Conservation (phyloP, 2,113 vertebrate species). For the Nettapus auritus region DNA sequence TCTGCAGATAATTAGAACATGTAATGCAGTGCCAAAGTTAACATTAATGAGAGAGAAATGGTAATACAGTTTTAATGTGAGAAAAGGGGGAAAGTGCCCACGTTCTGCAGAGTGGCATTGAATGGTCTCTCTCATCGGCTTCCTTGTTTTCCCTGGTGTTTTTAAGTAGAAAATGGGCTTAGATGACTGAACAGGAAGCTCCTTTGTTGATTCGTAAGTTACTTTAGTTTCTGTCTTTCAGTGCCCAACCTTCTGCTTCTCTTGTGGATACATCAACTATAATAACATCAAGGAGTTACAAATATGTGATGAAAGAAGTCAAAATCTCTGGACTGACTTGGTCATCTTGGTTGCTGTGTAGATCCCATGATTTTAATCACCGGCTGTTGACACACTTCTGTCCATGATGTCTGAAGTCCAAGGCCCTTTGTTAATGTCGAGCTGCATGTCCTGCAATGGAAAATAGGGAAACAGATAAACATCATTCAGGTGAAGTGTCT, state of each 20-base stretch:
- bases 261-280: not conserved
- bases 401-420: not conserved
- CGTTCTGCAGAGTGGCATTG: not conserved
- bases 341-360: not conserved
- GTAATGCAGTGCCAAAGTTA: constrained; percentile 5
- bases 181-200: not conserved
- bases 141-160: not conserved
- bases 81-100: not conserved
- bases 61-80: not conserved
- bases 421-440: not conserved
- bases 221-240: not conserved
- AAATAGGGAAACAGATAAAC: not conserved
- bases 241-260: not conserved
- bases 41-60: not conserved
- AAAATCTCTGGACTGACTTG: not conserved
- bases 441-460: not conserved
- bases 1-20: constrained; percentile 64
- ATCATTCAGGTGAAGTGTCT: not conserved
- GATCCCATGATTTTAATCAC: not conserved
- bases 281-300: not conserved
- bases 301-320: not conserved
- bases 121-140: not conserved
- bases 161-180: constrained; percentile 16
- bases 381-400: not conserved
- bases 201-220: not conserved